phyloP scores from a whole-genome alignment of 2,797 vertebrate species.

The Eulemur mongoz region DNA sequence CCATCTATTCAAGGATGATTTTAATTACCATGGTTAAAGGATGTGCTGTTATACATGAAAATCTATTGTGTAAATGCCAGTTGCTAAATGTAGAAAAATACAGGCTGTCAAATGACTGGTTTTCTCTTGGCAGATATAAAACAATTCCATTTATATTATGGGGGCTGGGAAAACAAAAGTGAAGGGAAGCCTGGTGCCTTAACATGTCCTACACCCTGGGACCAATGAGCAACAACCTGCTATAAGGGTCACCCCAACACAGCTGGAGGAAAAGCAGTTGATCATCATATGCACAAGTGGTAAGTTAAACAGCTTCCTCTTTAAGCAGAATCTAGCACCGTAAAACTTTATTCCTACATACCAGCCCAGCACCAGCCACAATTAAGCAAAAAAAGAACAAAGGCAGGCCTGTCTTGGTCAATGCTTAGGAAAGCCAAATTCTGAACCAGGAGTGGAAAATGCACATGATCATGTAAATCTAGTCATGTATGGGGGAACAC shows the following conservation, averaged over 20 bases:
- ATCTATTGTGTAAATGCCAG: slow-evolving; percentile 26
- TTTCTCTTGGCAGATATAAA: slow-evolving; percentile 31
- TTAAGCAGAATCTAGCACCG: background rate
- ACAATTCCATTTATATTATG: background rate
- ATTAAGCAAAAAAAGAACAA: background rate
- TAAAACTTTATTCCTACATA: background rate
- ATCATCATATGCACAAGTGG: no score
- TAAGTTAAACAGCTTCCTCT: background rate
- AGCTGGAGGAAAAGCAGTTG: background rate
- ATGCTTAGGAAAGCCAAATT: background rate
- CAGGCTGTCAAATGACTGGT: slow-evolving; percentile 1
- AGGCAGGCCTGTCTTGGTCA: background rate
- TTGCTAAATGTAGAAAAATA: slow-evolving; percentile 65
- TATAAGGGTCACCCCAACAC: background rate
- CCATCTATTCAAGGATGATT: slow-evolving; percentile 49
- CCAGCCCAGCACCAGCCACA: background rate
- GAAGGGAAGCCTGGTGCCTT: background rate
- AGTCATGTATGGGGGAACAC: background rate
- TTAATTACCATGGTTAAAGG: slow-evolving; percentile 61
- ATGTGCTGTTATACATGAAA: slow-evolving; percentile 11
- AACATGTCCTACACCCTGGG: background rate
- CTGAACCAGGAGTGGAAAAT: background rate
- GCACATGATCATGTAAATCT: background rate
- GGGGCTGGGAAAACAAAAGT: background rate
- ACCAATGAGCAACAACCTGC: background rate